Base-by-base conservation (phyloP, 2,888 invertebrate species). In the Agrilus biguttatus region DNA sequence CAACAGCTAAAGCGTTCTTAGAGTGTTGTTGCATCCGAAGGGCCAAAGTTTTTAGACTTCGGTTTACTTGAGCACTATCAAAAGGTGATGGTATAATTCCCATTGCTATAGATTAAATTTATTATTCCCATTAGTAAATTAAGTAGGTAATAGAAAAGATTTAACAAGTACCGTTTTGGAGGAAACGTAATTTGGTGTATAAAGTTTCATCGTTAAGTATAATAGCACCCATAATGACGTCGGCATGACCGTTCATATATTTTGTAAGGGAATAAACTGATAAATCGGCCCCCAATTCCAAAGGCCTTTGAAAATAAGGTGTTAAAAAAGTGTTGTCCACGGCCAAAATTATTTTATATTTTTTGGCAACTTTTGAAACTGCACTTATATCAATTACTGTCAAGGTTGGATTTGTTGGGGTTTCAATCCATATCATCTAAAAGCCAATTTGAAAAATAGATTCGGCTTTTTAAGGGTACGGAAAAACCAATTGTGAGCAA, bases 211-310 rank as follows among this genome's bases (percentile, higher is more conserved):
- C 73, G 53, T 80, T 89, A 3, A 84, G 75, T 33, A 86, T 70
- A 7, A 83, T 77, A 13, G 88, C 84, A 2, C 97, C 97, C 97
- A 98, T 97, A 6, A 97, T 80, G 14, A 93, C 86, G 69, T 98
- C 97, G 1, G 90, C 83, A 67, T 98, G 97, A 1, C 97, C 97
- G 66, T 98, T 98, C 80, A 98, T 88, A 62, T 96, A 98, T 67
- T 98, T 98, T 0, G 95, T 93, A 42, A 95, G 59, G 0, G 97
- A 97, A 66, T 97, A 93, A 54, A 89, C 69, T 2, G 83, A 84
- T 42, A 96, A 69, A 63, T 98, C 95, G 2, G 90, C 95, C 1
- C 96, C 97, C 33, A 93, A 72, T 19, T 81, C 78, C 42, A 98
- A 65, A 1, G 97, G 97, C 45, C 82, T 74, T 82, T 96, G 91